Conservation (phyloP, 1,140 invertebrate genomes). For the Helicoverpa armigera region DNA sequence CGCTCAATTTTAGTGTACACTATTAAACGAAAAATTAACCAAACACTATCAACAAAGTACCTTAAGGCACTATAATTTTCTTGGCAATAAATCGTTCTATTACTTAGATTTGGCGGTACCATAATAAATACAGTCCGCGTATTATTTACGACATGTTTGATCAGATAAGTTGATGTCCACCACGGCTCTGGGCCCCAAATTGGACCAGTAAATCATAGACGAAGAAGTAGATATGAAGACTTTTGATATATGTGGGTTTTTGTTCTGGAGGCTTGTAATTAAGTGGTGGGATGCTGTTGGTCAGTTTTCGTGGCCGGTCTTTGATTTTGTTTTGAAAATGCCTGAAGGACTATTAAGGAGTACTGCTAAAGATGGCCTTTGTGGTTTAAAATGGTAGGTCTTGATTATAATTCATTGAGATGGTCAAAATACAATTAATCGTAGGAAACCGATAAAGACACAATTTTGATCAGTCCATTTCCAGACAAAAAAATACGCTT, state of each 20-base stretch:
- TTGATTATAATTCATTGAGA: too few relatives aligned
- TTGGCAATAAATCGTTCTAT: conserved; percentile 72
- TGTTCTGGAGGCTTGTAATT: conserved; percentile 54
- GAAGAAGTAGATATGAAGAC: conserved; percentile 57
- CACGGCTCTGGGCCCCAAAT: conserved; percentile 72
- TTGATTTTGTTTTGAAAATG: not conserved
- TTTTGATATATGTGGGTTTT: conserved; percentile 60
- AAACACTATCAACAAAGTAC: conserved; percentile 32
- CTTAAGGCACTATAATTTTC: conserved; percentile 42
- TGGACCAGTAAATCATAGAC: conserved; percentile 76
- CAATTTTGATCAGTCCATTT: too few relatives aligned
- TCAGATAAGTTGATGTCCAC: conserved; percentile 82
- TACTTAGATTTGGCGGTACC: conserved; percentile 68
- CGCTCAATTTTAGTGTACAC: not conserved
- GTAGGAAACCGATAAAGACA: too few relatives aligned
- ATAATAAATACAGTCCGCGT: conserved; percentile 79
- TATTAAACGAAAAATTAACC: conserved; percentile 2
- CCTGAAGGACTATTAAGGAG: not conserved
- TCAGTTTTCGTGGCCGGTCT: not conserved
- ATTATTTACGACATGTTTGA: conserved; percentile 81
- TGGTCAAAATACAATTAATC: too few relatives aligned
- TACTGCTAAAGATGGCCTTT: too few relatives aligned
- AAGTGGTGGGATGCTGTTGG: conserved; percentile 9
- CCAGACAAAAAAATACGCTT: too few relatives aligned
- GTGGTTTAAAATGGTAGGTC: too few relatives aligned